These are phyloP conservation scores for Sclerodermus sp. DNA, from an alignment of 2,888 invertebrate species.

Conservation along the genomic window DNA sequence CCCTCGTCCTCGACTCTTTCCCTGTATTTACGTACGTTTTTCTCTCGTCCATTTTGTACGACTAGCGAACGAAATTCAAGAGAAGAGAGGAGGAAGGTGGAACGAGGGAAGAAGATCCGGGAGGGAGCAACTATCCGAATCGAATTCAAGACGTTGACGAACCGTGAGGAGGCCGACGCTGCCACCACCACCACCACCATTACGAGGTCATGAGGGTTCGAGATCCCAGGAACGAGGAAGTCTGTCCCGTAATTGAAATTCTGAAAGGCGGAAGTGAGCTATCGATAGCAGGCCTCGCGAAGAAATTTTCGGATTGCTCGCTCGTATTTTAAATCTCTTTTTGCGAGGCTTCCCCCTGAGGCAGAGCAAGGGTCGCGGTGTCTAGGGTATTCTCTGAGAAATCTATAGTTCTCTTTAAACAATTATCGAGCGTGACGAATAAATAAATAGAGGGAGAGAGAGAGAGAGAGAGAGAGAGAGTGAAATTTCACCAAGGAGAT, in stretches of 20 bases:
- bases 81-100: conserved; percentile 1
- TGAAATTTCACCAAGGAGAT: too few species aligned
- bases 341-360: too few species aligned
- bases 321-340: too few species aligned
- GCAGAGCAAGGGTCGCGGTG: too few species aligned
- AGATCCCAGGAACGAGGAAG: background rate
- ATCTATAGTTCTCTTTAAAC: too few species aligned
- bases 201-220: background rate
- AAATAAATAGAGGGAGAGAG: background rate
- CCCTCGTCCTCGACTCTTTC: too few species aligned
- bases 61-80: conserved; percentile 14
- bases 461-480: too few species aligned
- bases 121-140: conserved; percentile 15
- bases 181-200: too few species aligned
- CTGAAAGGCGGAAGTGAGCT: conserved; percentile 19
- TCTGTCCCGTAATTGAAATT: conserved; percentile 2
- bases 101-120: background rate
- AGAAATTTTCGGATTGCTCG: background rate
- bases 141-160: conserved; percentile 19
- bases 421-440: too few species aligned
- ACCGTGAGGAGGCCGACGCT: conserved; percentile 6
- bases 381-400: too few species aligned
- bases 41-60: background rate
- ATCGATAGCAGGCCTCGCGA: conserved; percentile 8
- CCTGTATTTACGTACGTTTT: too few species aligned